phyloP scores from a whole-genome alignment of 2,113 vertebrate genomes.

The Calyptommatus sinebrachiatus region DNA sequence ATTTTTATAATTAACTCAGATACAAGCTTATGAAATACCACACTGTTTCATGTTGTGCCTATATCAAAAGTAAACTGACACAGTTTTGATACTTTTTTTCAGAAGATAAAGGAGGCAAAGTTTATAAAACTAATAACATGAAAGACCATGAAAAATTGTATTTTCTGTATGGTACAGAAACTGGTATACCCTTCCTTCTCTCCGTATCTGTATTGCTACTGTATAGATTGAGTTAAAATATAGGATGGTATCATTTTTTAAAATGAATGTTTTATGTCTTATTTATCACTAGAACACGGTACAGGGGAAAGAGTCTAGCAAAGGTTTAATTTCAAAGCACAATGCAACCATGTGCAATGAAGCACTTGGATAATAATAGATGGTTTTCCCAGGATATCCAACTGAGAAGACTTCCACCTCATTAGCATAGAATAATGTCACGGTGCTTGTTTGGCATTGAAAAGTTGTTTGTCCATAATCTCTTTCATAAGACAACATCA shows the following conservation, averaged over 20 bases:
- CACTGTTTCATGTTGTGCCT: not conserved
- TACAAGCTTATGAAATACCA: not conserved
- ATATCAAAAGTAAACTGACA: not conserved
- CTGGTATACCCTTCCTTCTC: not conserved
- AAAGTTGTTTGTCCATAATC: slow-evolving; percentile 26
- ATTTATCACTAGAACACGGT: not conserved
- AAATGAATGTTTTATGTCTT: not conserved
- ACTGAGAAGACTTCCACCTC: slow-evolving; percentile 57
- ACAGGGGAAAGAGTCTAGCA: not conserved
- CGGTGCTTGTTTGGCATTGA: slow-evolving; percentile 51
- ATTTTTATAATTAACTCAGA: slow-evolving; percentile 43
- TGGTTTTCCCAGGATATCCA: slow-evolving; percentile 69
- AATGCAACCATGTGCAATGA: slow-evolving; percentile 1
- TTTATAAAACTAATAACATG: slow-evolving; percentile 18
- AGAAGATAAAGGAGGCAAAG: not conserved
- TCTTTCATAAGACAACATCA: slow-evolving; percentile 45
- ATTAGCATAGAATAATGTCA: slow-evolving; percentile 47
- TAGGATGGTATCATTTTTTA: not conserved
- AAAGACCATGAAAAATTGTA: not conserved
- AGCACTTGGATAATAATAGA: slow-evolving; percentile 58
- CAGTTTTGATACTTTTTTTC: slow-evolving; percentile 21
- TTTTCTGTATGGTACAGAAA: slow-evolving; percentile 1
- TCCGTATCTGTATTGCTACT: not conserved
- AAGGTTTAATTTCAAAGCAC: slow-evolving; percentile 25
- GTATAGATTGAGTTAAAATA: slow-evolving; percentile 6